Percentiles rank a stretch among this genome's conserved stretches.
Conservation (phyloP, 2,113 vertebrate genomes). For the Microtus montanus region DNA sequence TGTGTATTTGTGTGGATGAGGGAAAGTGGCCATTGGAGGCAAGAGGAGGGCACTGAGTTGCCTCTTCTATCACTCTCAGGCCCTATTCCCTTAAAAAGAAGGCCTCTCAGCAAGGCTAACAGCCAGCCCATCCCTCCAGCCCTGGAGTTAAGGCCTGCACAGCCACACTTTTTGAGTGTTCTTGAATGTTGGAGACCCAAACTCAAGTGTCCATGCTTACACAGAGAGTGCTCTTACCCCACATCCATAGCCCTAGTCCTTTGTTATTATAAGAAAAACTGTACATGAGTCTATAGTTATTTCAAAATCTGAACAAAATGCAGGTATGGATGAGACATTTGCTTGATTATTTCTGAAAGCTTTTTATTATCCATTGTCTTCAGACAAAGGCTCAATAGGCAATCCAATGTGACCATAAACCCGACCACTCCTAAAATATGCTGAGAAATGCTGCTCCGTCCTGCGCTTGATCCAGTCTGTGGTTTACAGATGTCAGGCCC, state of each 20-base stretch:
- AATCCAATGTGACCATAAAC: not conserved
- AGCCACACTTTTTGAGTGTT: not conserved
- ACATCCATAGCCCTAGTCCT: not conserved
- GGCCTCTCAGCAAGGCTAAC: not conserved
- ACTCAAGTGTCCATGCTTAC: not conserved
- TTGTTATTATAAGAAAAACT: not conserved
- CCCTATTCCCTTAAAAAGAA: not conserved
- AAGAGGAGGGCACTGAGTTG: not conserved
- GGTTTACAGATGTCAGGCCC: not conserved
- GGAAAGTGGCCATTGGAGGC: not conserved
- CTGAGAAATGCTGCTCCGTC: not conserved
- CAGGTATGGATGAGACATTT: not conserved
- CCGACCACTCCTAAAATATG: not conserved
- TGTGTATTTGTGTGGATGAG: not conserved
- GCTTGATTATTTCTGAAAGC: not conserved
- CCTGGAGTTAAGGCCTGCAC: not conserved
- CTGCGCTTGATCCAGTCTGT: not conserved
- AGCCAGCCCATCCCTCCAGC: not conserved
- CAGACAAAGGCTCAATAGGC: not conserved
- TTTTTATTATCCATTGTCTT: not conserved
- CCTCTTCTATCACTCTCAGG: not conserved
- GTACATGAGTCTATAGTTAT: not conserved
- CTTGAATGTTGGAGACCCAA: not conserved
- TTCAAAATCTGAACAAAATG: constrained; percentile 20
- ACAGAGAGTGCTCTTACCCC: not conserved